Percentiles rank a stretch among this genome's conserved stretches.
Evolutionary conservation across 2,888 invertebrate genomes (phyloP).

Genomic region (Platycheirus rosarum): DNA sequence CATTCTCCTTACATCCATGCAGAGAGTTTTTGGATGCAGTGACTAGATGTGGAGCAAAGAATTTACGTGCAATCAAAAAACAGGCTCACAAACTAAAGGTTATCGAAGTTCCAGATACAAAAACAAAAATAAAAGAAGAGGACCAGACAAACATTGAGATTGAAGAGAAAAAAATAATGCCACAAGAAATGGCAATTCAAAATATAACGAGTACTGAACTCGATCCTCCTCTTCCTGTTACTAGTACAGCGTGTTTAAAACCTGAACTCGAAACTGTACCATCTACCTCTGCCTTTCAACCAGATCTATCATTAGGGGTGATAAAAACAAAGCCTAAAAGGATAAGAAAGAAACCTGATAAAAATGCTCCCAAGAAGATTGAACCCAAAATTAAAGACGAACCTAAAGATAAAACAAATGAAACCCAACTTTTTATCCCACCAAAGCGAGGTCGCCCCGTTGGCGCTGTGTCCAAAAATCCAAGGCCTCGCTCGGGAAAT

Average conservation of each 20-base stretch:
- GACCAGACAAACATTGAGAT: background rate
- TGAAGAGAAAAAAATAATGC: background rate
- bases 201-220: background rate
- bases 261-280: background rate
- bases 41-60: conserved; percentile 78
- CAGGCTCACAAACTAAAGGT: conserved; percentile 75
- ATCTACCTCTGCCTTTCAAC: no score
- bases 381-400: conserved; percentile 6
- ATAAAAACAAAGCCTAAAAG: background rate
- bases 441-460: conserved; percentile 14
- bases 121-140: background rate
- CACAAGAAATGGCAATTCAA: background rate
- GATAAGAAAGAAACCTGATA: background rate
- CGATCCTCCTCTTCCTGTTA: background rate
- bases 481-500: background rate
- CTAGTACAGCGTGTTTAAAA: conserved; percentile 1
- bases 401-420: background rate
- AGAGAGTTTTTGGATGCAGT: conserved; percentile 77
- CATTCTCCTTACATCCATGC: conserved; percentile 80
- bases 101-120: conserved; percentile 37
- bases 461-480: background rate
- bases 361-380: conserved; percentile 11
- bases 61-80: conserved; percentile 58
- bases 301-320: background rate
- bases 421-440: background rate